Conservation (phyloP, 2,888 invertebrate genomes). For the Julus scandinavius region DNA sequence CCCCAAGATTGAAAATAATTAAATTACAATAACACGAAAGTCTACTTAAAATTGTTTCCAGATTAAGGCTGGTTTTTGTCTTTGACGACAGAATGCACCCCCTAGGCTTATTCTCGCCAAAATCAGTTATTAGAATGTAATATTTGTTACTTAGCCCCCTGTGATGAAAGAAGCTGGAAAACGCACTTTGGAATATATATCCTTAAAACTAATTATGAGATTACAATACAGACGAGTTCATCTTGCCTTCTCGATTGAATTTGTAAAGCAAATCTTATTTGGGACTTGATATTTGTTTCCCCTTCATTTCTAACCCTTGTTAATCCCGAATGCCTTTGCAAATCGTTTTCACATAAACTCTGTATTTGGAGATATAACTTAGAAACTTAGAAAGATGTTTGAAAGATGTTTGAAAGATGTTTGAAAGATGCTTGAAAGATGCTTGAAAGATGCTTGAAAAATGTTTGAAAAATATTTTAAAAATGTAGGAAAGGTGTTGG, state of each 20-base stretch:
- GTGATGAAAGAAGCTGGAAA: slow-evolving; percentile 6
- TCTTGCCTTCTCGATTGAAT: not conserved
- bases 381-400: no score
- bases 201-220: slow-evolving; percentile 31
- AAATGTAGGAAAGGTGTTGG: no score
- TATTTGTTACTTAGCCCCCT: not conserved
- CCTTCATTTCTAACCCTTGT: no score
- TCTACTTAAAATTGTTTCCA: slow-evolving; percentile 9
- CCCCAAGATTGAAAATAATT: slow-evolving; percentile 4
- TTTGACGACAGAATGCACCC: not conserved
- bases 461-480: no score
- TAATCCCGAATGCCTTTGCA: no score
- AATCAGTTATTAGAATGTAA: not conserved
- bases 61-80: slow-evolving; percentile 14
- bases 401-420: no score
- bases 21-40: slow-evolving; percentile 25
- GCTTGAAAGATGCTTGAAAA: no score
- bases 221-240: not conserved
- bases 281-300: not conserved
- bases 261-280: not conserved
- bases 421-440: no score
- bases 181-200: not conserved
- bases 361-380: no score
- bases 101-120: not conserved
- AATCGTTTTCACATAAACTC: no score